Base-by-base conservation (phyloP, 2,113 vertebrate species). In the Paraplagusia blochii region DNA sequence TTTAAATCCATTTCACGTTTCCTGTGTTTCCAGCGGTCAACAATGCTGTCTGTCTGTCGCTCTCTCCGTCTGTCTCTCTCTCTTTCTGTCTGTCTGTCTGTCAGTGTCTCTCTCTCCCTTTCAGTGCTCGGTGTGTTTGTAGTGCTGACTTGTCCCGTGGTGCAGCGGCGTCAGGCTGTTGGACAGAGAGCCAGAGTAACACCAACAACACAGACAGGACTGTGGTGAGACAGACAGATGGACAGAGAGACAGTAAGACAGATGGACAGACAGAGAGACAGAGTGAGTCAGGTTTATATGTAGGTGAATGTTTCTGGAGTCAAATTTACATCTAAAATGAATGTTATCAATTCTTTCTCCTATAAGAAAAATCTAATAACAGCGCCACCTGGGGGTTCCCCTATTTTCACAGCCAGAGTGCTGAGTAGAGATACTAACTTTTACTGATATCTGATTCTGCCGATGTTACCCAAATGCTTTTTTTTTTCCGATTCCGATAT, bases 201-300 rank as follows among this genome's bases (percentile, higher is more conserved):
- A 82, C 56, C 83, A 86, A 33, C 83, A 86, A 38, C 82, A 87
- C 76, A 87, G 76, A 64, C 78, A 87, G 50, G 82, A 83, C 83
- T 85, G 61, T 7, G 51, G 57, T 55, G 35, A 69, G 35, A 48
- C 36, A 57, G 14, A 53, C 8, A 51, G 13, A 39, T 3, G 19
- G 34, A 48, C 8, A 47, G 12, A 42, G 16, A 44, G n/a, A 57
- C n/a, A n/a, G 22, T 2, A 29, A 6, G 42, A 19, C 36, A 45
- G 15, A 62, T 8, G 46, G 12, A 34, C 4, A 33, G 11, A 17
- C 33, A 5, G 40, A 11, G 15, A 48, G 35, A 34, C 9, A 50
- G 22, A 36, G 10, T 11, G 40, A 40, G 50, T 49, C 35, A 44
- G 60, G 38, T 66, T 70, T 38, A 38, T 29, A 29, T 29, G 22